These are phyloP conservation scores for Ichneumoninae sp. DNA, from an alignment of 2,888 invertebrate species.

Conservation along the genomic window DNA sequence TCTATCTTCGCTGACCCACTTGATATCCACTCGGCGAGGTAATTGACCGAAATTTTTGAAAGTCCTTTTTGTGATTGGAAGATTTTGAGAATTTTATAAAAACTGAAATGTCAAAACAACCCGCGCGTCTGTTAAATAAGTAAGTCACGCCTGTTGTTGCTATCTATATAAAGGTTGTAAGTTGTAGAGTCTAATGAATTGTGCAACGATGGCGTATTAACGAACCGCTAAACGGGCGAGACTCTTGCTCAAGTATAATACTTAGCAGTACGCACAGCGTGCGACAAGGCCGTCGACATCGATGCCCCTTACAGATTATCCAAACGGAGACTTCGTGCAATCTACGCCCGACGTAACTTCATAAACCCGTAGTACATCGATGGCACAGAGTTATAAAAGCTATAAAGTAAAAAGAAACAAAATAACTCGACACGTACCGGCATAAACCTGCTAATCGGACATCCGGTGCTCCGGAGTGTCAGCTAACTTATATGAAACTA, in stretches of 20 bases:
- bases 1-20: neutral
- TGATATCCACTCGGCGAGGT: neutral
- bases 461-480: neutral
- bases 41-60: neutral
- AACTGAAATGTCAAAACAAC: neutral
- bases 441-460: neutral
- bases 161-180: conserved; percentile 19
- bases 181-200: conserved; percentile 72
- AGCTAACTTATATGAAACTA: neutral
- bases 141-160: conserved; percentile 16
- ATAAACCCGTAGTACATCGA: conserved; percentile 9
- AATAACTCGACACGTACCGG: neutral
- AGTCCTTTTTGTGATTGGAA: neutral
- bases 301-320: conserved; percentile 62
- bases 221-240: conserved; percentile 73
- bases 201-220: conserved; percentile 74
- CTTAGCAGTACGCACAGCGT: conserved; percentile 67
- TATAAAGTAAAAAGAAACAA: conserved; percentile 10
- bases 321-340: conserved; percentile 60
- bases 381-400: conserved; percentile 1
- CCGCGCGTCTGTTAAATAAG: neutral
- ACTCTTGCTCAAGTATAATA: conserved; percentile 73
- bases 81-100: neutral
- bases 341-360: conserved; percentile 17
- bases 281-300: conserved; percentile 70